These are phyloP conservation scores for Ceyx melanurus DNA, from an alignment of 2,113 vertebrate species.

Conservation along the genomic window DNA sequence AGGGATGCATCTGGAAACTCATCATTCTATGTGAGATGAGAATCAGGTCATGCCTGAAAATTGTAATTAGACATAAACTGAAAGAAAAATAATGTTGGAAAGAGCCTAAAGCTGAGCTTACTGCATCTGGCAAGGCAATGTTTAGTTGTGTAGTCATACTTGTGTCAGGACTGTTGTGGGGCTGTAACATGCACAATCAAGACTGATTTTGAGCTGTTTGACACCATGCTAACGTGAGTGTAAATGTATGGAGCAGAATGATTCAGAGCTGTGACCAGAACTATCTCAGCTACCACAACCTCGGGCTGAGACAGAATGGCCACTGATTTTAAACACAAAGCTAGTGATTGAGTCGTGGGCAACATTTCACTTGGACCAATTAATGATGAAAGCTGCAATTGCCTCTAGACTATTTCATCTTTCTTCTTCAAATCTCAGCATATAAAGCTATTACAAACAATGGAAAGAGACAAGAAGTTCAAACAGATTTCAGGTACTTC, in stretches of 20 bases:
- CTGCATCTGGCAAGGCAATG: background rate
- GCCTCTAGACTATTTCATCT: background rate
- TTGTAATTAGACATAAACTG: background rate
- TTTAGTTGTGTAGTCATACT: fast-evolving
- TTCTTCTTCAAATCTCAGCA: background rate
- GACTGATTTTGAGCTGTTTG: background rate
- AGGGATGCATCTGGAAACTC: conserved; percentile 15
- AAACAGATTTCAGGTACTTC: background rate
- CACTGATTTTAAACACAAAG: background rate
- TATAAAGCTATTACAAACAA: background rate
- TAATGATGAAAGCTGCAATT: background rate
- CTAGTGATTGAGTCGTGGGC: background rate
- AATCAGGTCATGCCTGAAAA: background rate
- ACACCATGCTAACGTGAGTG: background rate
- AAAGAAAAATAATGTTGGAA: background rate
- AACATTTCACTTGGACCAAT: background rate
- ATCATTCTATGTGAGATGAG: background rate
- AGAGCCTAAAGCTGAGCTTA: background rate
- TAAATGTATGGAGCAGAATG: background rate
- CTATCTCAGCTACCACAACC: background rate
- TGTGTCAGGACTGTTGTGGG: background rate
- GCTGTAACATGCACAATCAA: background rate
- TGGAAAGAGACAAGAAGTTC: background rate
- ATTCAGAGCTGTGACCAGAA: background rate
- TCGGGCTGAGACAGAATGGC: background rate